These are phyloP conservation scores for Stegodyphus dumicola DNA, from an alignment of 1,140 invertebrate species.

Conservation along the genomic window DNA sequence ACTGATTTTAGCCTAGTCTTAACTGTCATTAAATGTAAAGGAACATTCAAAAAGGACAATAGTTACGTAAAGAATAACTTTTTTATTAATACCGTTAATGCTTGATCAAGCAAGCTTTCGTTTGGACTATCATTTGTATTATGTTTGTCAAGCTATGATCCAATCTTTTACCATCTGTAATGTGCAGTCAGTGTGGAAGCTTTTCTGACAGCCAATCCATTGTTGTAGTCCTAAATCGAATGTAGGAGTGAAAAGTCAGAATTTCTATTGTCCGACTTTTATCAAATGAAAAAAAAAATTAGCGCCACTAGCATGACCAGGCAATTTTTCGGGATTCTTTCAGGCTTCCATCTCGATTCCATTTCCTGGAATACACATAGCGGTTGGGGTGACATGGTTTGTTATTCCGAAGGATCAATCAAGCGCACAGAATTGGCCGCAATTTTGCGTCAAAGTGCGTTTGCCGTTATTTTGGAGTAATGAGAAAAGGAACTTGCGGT, in stretches of 20 bases:
- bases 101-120: no score
- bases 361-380: constrained; percentile 36
- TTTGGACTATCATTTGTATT: no score
- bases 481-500: constrained; percentile 50
- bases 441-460: constrained; percentile 54
- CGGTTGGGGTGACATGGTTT: neutral
- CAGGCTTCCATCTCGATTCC: constrained; percentile 42
- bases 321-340: constrained; percentile 27
- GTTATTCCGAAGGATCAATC: constrained; percentile 28
- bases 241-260: neutral
- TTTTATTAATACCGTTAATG: no score
- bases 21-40: no score
- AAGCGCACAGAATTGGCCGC: constrained; percentile 42
- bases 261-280: neutral
- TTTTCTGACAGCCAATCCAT: no score
- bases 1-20: no score
- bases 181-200: neutral
- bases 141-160: neutral
- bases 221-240: neutral
- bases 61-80: no score
- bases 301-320: constrained; percentile 14
- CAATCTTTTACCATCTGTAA: neutral
- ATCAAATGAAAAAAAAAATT: constrained; percentile 28
- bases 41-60: no score
- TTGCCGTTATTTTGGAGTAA: constrained; percentile 43